Evolutionary conservation across 2,113 vertebrate species (phyloP).

Genomic region (Pungitius pungitius): DNA sequence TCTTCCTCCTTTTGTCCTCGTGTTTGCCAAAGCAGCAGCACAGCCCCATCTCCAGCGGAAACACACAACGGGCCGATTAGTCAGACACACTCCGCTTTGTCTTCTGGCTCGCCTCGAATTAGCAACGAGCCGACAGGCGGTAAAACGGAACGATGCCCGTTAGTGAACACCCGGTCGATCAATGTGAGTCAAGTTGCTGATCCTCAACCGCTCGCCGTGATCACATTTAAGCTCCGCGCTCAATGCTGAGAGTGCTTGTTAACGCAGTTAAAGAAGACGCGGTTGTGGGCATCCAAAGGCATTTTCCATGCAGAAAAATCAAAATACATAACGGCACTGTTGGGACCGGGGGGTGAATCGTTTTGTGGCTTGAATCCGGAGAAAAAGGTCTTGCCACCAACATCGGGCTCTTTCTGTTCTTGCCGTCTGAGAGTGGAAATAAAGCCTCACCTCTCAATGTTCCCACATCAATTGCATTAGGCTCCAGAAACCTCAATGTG

Average conservation of each 20-base stretch:
- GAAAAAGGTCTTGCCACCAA: background rate
- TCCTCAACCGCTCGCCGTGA: conserved; percentile 6
- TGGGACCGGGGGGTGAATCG: conserved; percentile 5
- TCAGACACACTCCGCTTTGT: conserved; percentile 44
- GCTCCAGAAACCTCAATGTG: conserved; percentile 50
- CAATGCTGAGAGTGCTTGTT: background rate
- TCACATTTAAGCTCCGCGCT: conserved; percentile 3
- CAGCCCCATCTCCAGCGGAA: conserved; percentile 15
- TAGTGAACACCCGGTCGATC: conserved; percentile 60
- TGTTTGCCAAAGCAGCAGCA: conserved; percentile 35
- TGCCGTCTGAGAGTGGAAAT: conserved; percentile 26
- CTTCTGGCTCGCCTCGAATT: conserved; percentile 47
- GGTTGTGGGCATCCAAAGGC: no score
- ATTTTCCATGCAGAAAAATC: conserved; percentile 15
- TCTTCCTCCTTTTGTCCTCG: background rate
- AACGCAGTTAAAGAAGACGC: background rate
- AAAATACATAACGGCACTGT: background rate
- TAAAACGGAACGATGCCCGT: conserved; percentile 32
- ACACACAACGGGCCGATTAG: conserved; percentile 48
- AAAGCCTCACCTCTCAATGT: conserved; percentile 39
- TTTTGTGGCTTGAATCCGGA: background rate
- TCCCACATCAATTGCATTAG: conserved; percentile 61
- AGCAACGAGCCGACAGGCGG: conserved; percentile 35
- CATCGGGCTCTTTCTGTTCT: conserved; percentile 25
- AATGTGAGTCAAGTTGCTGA: conserved; percentile 33